phyloP scores from a whole-genome alignment of 1,140 invertebrate genomes.

The Oryctes rhinoceros region DNA sequence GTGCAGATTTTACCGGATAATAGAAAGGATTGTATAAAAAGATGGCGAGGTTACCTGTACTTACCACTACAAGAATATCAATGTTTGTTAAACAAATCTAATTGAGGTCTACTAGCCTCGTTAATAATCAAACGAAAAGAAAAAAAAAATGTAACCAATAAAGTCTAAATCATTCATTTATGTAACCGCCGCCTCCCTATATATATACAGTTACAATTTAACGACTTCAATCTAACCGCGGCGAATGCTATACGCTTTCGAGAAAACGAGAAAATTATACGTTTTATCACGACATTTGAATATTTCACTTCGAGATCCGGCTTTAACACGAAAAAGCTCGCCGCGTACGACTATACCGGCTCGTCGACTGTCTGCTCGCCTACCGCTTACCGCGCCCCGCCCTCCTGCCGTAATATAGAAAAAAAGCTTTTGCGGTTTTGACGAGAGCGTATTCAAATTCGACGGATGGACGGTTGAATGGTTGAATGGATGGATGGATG shows the following conservation, averaged over 20 bases:
- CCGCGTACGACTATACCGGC: neutral
- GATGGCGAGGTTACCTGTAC: too few species aligned
- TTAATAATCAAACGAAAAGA: too few species aligned
- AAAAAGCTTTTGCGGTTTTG: slow-evolving; percentile 14
- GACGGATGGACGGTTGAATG: neutral
- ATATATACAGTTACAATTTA: neutral
- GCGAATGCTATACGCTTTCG: neutral
- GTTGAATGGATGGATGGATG: neutral
- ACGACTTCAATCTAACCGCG: slow-evolving; percentile 1
- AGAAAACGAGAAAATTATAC: slow-evolving; percentile 11
- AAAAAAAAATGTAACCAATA: too few species aligned
- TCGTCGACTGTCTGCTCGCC: neutral
- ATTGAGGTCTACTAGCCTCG: too few species aligned
- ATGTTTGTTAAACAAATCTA: too few species aligned
- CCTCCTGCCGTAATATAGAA: neutral
- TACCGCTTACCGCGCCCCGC: neutral
- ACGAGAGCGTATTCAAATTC: slow-evolving; percentile 10
- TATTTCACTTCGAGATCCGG: slow-evolving; percentile 5
- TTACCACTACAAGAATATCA: too few species aligned
- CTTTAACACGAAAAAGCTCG: neutral
- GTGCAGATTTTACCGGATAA: too few species aligned
- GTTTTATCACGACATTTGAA: slow-evolving; percentile 10
- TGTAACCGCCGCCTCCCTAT: neutral
- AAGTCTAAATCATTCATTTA: neutral
- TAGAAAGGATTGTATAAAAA: too few species aligned